Evolutionary conservation across 92 coral and sea anemone genomes (phyloP).

Genomic region (Scolanthus callimorphus): DNA sequence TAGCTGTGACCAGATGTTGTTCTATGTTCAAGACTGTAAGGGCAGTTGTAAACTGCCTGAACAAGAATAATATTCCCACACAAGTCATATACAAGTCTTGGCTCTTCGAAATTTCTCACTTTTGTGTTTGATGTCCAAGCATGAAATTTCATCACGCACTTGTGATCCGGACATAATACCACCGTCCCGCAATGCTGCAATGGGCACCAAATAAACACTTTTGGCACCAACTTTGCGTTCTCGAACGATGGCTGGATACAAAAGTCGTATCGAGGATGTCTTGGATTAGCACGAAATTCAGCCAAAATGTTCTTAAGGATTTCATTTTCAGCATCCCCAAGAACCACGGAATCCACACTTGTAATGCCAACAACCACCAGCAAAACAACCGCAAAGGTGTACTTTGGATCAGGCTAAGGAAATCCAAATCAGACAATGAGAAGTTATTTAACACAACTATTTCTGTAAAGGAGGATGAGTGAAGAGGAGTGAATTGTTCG

Average conservation of each 20-base stretch:
- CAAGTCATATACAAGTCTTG: slow-evolving; percentile 54
- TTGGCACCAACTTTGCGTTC: slow-evolving; percentile 16
- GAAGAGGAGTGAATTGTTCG: too few species aligned
- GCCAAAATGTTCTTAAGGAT: slow-evolving; percentile 1
- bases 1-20: slow-evolving; percentile 34
- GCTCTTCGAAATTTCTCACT: slow-evolving; percentile 29
- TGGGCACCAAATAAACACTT: slow-evolving; percentile 60
- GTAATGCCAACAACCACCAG: neutral
- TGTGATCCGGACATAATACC: slow-evolving; percentile 44
- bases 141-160: slow-evolving; percentile 19
- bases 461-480: too few species aligned
- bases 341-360: slow-evolving; percentile 1
- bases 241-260: slow-evolving; percentile 6
- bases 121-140: slow-evolving; percentile 24
- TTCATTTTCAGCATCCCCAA: slow-evolving; percentile 22
- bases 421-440: too few species aligned
- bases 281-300: slow-evolving; percentile 32
- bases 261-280: slow-evolving; percentile 23
- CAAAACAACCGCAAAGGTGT: neutral
- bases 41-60: slow-evolving; percentile 47
- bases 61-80: slow-evolving; percentile 42
- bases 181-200: slow-evolving; percentile 26
- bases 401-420: neutral
- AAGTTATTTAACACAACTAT: too few species aligned
- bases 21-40: slow-evolving; percentile 6